phyloP scores from a whole-genome alignment of 2,797 vertebrate genomes.

The Alectoris magna region DNA sequence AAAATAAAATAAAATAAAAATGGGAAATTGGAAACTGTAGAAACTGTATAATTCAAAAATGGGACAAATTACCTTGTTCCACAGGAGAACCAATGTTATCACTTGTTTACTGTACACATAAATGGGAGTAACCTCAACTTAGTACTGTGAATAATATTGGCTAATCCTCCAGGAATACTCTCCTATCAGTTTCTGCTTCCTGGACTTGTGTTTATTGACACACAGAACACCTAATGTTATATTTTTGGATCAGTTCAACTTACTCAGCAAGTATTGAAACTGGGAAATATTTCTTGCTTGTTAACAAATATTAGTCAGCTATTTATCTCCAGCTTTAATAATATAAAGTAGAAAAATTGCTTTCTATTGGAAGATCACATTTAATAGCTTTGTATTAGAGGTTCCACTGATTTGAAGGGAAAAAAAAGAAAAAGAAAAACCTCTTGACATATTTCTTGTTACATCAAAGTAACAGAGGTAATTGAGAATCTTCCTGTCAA shows the following conservation, averaged over 20 bases:
- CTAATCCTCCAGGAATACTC: not conserved
- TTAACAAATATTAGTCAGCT: not conserved
- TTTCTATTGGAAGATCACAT: not conserved
- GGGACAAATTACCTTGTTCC: not conserved
- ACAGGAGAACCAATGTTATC: not conserved
- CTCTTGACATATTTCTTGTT: not conserved
- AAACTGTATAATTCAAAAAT: not conserved
- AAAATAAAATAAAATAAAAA: not conserved
- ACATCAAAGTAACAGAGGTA: not conserved
- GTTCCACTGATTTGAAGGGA: not conserved
- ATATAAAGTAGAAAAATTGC: not conserved
- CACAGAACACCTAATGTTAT: not conserved
- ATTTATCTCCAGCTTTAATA: not conserved
- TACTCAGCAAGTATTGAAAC: not conserved
- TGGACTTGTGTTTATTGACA: not conserved
- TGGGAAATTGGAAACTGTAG: not conserved
- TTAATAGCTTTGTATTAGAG: not conserved
- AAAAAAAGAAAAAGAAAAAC: not conserved
- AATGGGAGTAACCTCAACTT: not conserved
- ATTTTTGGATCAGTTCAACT: not conserved
- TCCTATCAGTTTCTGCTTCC: not conserved
- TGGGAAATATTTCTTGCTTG: not conserved
- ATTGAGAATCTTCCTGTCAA: not conserved
- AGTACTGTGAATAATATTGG: no score
- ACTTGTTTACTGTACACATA: rapidly evolving